These are phyloP conservation scores for Ecdyonurus torrentis DNA, from an alignment of 2,888 invertebrate species.

Conservation along the genomic window DNA sequence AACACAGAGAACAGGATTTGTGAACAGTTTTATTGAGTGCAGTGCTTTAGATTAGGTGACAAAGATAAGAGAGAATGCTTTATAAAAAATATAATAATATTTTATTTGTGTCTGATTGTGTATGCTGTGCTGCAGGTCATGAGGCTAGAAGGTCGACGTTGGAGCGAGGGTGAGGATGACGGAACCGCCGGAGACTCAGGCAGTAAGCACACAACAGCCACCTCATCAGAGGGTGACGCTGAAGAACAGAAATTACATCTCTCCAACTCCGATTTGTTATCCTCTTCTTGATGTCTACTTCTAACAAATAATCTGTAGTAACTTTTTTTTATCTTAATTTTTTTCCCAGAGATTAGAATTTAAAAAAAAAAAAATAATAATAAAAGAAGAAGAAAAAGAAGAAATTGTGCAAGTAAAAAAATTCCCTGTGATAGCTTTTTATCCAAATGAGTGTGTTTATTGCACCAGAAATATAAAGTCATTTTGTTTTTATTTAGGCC, in stretches of 20 bases:
- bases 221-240: not conserved
- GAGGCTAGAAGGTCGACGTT: conserved; percentile 1
- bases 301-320: not conserved
- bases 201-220: not conserved
- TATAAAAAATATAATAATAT: too few species aligned
- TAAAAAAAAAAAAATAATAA: too few species aligned
- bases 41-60: too few species aligned
- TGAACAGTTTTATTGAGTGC: too few species aligned
- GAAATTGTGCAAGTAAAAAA: too few species aligned
- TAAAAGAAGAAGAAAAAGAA: too few species aligned
- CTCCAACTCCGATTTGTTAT: not conserved
- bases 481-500: not conserved
- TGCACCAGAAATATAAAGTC: not conserved
- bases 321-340: not conserved
- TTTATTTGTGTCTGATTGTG: too few species aligned
- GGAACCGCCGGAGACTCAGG: not conserved
- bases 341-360: too few species aligned
- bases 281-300: not conserved
- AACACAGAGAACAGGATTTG: too few species aligned
- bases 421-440: not conserved
- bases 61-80: too few species aligned
- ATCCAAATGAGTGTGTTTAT: not conserved
- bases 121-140: not conserved
- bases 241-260: not conserved
- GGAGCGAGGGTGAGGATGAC: not conserved